Evolutionary conservation across 2,888 invertebrate species (phyloP).

Genomic region (Acanthoscelides obtectus): DNA sequence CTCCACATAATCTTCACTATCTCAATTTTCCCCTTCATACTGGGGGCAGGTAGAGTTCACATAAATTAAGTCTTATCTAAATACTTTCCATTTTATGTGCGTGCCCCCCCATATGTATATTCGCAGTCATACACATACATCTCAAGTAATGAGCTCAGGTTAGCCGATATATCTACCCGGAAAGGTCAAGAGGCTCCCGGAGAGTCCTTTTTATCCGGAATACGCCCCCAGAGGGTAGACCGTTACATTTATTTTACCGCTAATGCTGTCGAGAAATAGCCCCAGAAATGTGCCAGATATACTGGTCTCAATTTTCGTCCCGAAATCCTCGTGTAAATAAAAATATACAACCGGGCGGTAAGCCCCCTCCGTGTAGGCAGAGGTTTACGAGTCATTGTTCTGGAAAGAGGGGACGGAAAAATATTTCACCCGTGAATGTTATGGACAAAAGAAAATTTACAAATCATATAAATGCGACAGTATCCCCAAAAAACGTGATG

Average conservation of each 20-base stretch:
- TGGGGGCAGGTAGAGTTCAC: background rate
- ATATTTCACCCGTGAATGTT: background rate
- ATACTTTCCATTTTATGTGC: background rate
- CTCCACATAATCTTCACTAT: too few species aligned
- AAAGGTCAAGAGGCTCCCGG: background rate
- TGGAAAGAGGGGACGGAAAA: background rate
- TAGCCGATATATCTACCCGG: background rate
- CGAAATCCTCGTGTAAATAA: background rate
- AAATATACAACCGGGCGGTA: background rate
- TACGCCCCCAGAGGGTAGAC: background rate
- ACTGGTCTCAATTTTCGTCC: background rate
- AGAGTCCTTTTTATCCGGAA: background rate
- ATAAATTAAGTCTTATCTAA: background rate
- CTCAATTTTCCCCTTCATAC: too few species aligned
- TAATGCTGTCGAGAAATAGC: background rate
- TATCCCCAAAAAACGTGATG: too few species aligned
- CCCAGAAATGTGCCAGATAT: background rate
- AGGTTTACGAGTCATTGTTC: background rate
- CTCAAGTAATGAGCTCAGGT: background rate
- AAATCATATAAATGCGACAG: too few species aligned
- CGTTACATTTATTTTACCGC: background rate
- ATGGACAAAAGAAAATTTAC: too few species aligned
- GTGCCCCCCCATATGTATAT: background rate
- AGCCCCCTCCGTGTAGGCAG: background rate
- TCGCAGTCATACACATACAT: background rate